Percentiles rank a stretch among this genome's conserved stretches.
These are phyloP conservation scores for Mythimna impura DNA, from an alignment of 2,888 invertebrate species.

Conservation along the genomic window DNA sequence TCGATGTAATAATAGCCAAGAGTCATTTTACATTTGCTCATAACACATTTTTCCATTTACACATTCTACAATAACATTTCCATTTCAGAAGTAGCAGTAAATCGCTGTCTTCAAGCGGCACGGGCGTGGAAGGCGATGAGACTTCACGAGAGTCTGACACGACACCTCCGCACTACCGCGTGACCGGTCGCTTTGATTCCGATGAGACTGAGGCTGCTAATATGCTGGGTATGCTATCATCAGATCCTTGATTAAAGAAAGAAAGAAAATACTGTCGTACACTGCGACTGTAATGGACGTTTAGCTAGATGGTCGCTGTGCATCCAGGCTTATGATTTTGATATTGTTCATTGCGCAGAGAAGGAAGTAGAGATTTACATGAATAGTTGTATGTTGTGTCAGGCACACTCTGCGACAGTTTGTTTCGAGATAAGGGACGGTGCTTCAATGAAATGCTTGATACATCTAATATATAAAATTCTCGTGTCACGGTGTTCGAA, in stretches of 20 bases:
- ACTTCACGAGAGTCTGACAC: conserved; percentile 97
- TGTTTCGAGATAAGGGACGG: too few relatives aligned
- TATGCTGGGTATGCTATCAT: conserved; percentile 93
- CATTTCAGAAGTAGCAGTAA: conserved; percentile 91
- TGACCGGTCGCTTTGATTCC: conserved; percentile 96
- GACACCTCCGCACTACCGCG: conserved; percentile 94
- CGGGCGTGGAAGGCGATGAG: conserved; percentile 94
- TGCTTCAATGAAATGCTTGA: too few relatives aligned
- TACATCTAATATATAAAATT: too few relatives aligned
- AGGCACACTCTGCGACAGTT: too few relatives aligned
- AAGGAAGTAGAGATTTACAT: too few relatives aligned
- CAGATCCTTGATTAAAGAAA: neutral
- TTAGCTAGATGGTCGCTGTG: too few relatives aligned
- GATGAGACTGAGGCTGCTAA: conserved; percentile 99
- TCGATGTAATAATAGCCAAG: neutral
- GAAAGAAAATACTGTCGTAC: too few relatives aligned
- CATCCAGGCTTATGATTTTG: too few relatives aligned
- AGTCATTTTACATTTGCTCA: neutral
- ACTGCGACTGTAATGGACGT: too few relatives aligned
- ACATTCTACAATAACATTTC: neutral
- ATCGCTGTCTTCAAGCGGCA: conserved; percentile 88
- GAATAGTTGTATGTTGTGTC: too few relatives aligned
- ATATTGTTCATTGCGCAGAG: too few relatives aligned
- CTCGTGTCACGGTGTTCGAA: too few relatives aligned
- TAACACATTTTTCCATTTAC: neutral